Evolutionary conservation across 2,113 vertebrate species (phyloP).

Genomic region (Protomyctophum bolini): DNA sequence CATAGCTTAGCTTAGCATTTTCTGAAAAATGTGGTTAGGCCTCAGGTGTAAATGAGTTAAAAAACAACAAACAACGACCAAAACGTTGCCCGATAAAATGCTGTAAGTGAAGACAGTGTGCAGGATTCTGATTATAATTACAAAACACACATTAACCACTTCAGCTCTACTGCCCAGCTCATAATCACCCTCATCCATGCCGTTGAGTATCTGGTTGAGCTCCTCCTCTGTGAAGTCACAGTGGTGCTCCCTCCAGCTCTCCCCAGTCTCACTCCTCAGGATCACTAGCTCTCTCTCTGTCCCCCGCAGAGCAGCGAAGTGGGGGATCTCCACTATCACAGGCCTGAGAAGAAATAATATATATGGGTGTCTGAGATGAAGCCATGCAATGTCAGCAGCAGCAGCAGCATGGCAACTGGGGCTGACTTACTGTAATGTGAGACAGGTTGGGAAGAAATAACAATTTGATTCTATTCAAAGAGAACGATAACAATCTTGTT

Average conservation of each 20-base stretch:
- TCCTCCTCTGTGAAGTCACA: constrained; percentile 97
- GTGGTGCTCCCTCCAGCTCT: constrained; percentile 98
- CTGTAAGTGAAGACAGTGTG: too few species aligned
- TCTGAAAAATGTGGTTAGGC: too few species aligned
- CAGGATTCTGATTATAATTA: too few species aligned
- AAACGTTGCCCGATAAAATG: too few species aligned
- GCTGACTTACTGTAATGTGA: not conserved
- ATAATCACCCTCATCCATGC: constrained; percentile 95
- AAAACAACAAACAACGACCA: too few species aligned
- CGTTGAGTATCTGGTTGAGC: constrained; percentile 95
- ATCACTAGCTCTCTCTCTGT: constrained; percentile 96
- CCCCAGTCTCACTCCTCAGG: constrained; percentile 94
- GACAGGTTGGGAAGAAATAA: constrained; percentile 14
- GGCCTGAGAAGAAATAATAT: constrained; percentile 83
- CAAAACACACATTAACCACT: too few species aligned
- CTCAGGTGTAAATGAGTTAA: too few species aligned
- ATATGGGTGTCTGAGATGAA: constrained; percentile 38
- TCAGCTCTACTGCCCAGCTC: too few species aligned
- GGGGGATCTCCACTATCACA: constrained; percentile 98
- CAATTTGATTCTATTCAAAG: not conserved
- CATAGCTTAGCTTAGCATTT: too few species aligned
- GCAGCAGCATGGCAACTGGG: not conserved
- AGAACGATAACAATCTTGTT: not conserved
- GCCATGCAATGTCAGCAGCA: not conserved
- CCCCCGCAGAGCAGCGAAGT: constrained; percentile 95